A percentile compares a stretch with the other conserved stretches of the same genome.
phyloP scores from a whole-genome alignment of 2,888 invertebrate species.

The Notocelia uddmanniana region DNA sequence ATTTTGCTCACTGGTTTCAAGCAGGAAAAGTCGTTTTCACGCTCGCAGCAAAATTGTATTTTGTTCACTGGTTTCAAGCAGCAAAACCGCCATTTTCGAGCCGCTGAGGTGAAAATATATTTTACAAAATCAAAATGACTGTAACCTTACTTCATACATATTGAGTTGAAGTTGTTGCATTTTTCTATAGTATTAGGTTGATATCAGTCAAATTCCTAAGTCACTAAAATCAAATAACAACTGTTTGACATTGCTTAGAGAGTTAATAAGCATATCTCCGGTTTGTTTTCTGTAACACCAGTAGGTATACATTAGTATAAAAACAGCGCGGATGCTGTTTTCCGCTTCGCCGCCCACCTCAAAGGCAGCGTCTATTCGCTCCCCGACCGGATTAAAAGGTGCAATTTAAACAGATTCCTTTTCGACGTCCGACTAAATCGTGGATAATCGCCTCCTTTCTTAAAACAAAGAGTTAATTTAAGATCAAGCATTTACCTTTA shows the following conservation, averaged over 20 bases:
- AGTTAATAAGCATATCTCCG: slow-evolving; percentile 58
- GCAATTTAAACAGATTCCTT: slow-evolving; percentile 64
- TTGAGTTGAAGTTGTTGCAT: neutral
- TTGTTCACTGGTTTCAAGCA: too few relatives aligned
- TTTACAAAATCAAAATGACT: too few relatives aligned
- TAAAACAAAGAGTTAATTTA: slow-evolving; percentile 51
- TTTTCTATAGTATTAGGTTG: neutral
- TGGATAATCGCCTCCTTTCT: slow-evolving; percentile 52
- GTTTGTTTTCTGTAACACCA: slow-evolving; percentile 51
- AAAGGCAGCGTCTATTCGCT: slow-evolving; percentile 54
- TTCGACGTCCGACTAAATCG: slow-evolving; percentile 54
- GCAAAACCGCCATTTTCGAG: too few relatives aligned
- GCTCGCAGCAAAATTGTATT: too few relatives aligned
- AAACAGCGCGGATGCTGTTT: slow-evolving; percentile 56
- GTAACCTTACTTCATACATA: too few relatives aligned
- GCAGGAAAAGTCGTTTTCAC: too few relatives aligned
- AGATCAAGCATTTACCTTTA: slow-evolving; percentile 46
- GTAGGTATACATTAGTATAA: slow-evolving; percentile 44
- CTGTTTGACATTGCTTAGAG: slow-evolving; percentile 51
- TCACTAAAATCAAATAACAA: slow-evolving; percentile 37
- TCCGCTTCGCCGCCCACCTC: slow-evolving; percentile 56
- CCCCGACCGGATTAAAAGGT: slow-evolving; percentile 59
- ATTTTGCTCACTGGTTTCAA: too few relatives aligned
- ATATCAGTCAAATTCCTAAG: neutral
- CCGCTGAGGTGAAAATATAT: too few relatives aligned